Conservation (phyloP, 2,797 vertebrate genomes). For the Anabas testudineus region DNA sequence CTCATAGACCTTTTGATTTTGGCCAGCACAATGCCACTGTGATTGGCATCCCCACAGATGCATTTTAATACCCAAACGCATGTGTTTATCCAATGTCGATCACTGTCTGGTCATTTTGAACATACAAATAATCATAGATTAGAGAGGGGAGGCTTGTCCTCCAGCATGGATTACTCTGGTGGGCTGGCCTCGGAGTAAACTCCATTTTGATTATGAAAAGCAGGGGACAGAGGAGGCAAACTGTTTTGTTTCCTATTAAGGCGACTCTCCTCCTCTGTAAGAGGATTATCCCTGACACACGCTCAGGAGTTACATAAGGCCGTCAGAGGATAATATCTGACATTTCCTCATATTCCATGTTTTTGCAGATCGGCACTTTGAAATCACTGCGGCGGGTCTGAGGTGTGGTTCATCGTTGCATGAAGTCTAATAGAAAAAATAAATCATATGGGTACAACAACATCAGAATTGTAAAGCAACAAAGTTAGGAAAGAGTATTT, state of each 20-base stretch:
- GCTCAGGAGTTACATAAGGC: constrained; percentile 71
- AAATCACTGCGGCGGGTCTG: constrained; percentile 31
- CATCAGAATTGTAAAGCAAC: too few relatives aligned
- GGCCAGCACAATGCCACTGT: neutral
- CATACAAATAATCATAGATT: constrained; percentile 61
- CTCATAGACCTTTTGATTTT: neutral
- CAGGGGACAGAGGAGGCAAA: constrained; percentile 54
- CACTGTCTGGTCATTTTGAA: constrained; percentile 39
- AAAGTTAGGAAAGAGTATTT: too few relatives aligned
- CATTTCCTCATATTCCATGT: constrained; percentile 66
- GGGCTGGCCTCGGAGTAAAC: constrained; percentile 38
- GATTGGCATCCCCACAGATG: constrained; percentile 16
- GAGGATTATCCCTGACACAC: constrained; percentile 76
- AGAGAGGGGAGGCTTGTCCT: constrained; percentile 57
- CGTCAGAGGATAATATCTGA: constrained; percentile 73
- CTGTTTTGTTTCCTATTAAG: constrained; percentile 71
- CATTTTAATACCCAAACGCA: constrained; percentile 54
- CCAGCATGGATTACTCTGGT: constrained; percentile 62
- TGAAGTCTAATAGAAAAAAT: neutral
- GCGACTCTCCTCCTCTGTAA: constrained; percentile 63
- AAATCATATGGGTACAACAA: neutral
- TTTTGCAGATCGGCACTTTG: constrained; percentile 57
- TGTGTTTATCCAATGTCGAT: constrained; percentile 44
- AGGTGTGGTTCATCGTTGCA: constrained; percentile 7
- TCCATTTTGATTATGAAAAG: constrained; percentile 79